A percentile compares a stretch with the other conserved stretches of the same genome.
These are phyloP conservation scores for Mionectes olivaceus DNA, from an alignment of 2,797 vertebrate species.

Conservation along the genomic window DNA sequence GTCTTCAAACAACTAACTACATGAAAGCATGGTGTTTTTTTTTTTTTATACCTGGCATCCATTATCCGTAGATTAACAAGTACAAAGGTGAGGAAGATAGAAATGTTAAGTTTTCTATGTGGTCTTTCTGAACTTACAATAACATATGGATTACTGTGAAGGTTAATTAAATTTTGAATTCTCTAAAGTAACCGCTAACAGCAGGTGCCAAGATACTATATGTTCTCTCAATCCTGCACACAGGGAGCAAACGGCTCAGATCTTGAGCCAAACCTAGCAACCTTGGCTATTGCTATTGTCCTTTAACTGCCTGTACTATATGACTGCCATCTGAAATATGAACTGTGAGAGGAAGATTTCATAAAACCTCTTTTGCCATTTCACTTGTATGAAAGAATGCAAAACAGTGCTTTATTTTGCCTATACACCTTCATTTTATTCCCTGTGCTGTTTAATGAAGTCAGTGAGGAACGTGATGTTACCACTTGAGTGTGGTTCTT, in stretches of 20 bases:
- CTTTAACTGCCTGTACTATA: not conserved
- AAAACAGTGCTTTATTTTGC: not conserved
- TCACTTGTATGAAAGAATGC: not conserved
- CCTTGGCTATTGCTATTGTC: not conserved
- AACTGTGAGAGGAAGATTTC: not conserved
- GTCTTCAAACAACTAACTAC: not conserved
- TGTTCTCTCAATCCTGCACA: not conserved
- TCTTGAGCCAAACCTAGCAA: constrained; percentile 24
- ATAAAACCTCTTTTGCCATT: not conserved
- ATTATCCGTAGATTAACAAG: not conserved
- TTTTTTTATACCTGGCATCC: not conserved
- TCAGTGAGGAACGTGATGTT: accelerated
- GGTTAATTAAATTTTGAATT: constrained; percentile 59
- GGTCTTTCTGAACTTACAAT: not conserved
- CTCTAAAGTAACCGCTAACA: not conserved
- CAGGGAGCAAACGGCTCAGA: not conserved
- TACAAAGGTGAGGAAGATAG: not conserved
- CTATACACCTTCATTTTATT: not conserved
- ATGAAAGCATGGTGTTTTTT: not conserved
- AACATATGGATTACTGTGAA: not conserved
- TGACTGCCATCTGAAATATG: not conserved
- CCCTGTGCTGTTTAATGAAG: not conserved
- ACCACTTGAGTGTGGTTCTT: not conserved
- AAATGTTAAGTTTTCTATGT: not conserved
- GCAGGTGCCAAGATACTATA: constrained; percentile 17